Base-by-base conservation (phyloP, 2,797 vertebrate genomes). In the Enteromius anoplus region DNA sequence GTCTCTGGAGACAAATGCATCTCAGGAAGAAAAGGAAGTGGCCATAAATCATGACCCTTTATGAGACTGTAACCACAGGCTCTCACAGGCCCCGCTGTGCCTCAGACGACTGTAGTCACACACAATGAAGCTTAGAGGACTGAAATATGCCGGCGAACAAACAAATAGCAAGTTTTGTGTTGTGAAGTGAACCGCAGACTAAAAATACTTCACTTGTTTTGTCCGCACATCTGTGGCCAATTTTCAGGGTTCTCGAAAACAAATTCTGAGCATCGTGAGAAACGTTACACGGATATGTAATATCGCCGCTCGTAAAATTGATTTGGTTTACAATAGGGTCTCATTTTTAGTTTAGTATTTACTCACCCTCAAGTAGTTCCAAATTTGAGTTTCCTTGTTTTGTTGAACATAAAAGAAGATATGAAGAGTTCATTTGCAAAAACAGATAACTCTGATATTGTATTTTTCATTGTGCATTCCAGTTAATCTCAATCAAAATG, bases 41-140 rank as follows among this genome's bases (percentile, higher is more conserved):
- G 17, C 19, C 14, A 60, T 80, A 69, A 80, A 70, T 81, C 79
- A 72, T 37, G 32, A 58, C 21, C 17, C 32, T 75, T 82, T 68
- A 51, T 82, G 51, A 75, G 60, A 14, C 29, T 73, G 17, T 26
- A 45, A 77, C 55, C 78, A 78, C 68, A 83, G 68, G 72, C 62
- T 80, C 3, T 21, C 51, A 32, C 32, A 11, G 51, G 12, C 29
- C 76, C 12, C 15, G 53, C 32, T 82, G 32, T 40, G n/a, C n/a
- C 68, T 72, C 70, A 66, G 60, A 73, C n/a, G 15, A 32, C 5
- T 58, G 40, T 42, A 21, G n/a, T 49, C 26, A 17, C 55, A 72
- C 42, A 53, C 51, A 42, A 68, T 58, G 15, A 78, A n/a, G 49
- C 45, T 68, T 53, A 5, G 32, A 23, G 34, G 40, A 73, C 19